Conservation (phyloP, 2,797 vertebrate species). For the Anas georgica region DNA sequence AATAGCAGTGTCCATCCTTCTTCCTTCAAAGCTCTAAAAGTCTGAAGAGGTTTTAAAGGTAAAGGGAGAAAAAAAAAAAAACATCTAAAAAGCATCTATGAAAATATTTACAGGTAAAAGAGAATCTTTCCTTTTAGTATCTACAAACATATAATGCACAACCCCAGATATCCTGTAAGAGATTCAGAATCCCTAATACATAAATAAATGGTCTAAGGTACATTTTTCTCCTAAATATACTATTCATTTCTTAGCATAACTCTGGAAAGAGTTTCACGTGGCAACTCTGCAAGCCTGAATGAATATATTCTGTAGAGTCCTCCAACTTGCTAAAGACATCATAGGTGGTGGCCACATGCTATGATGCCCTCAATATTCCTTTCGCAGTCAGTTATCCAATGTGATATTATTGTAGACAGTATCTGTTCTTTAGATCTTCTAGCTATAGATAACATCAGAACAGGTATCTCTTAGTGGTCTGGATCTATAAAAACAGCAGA, state of each 20-base stretch:
- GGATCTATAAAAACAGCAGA: not conserved
- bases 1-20: not conserved
- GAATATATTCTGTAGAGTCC: not conserved
- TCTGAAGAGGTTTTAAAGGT: not conserved
- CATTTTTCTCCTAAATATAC: not conserved
- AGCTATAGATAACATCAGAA: not conserved
- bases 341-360: not conserved
- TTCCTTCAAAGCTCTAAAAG: not conserved
- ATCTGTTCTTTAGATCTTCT: not conserved
- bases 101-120: not conserved
- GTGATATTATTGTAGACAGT: not conserved
- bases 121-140: not conserved
- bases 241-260: not conserved
- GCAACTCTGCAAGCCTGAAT: not conserved
- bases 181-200: not conserved
- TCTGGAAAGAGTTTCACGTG: not conserved
- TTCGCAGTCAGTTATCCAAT: not conserved
- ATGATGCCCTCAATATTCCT: not conserved
- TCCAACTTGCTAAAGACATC: not conserved
- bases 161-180: not conserved
- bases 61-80: not conserved
- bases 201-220: not conserved
- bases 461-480: not conserved
- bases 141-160: not conserved
- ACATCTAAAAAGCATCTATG: not conserved